A percentile compares a stretch with the other conserved stretches of the same genome.
phyloP scores from a whole-genome alignment of 2,113 vertebrate species.

The Merops nubicus region DNA sequence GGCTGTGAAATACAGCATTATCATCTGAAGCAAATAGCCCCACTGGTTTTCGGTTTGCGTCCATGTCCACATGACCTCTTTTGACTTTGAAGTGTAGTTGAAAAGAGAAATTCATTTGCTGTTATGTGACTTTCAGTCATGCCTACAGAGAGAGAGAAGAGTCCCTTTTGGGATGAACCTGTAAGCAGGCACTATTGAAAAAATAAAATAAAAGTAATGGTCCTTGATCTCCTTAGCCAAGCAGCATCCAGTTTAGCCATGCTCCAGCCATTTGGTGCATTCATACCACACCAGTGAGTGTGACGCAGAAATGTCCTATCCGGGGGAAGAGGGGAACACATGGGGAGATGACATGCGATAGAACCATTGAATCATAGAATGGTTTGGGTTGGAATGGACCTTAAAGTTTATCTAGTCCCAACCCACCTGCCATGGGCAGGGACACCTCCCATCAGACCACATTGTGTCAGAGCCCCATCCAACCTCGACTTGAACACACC shows the following conservation, averaged over 20 bases:
- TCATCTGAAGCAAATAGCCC: not conserved
- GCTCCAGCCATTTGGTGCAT: not conserved
- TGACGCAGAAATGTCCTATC: not conserved
- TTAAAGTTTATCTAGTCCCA: too few species aligned
- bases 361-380: too few species aligned
- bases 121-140: not conserved
- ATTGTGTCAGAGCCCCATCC: too few species aligned
- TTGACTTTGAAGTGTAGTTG: constrained; percentile 7
- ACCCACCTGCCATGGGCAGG: too few species aligned
- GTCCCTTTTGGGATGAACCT: not conserved
- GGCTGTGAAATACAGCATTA: constrained; percentile 13
- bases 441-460: too few species aligned
- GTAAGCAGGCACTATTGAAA: not conserved
- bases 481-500: too few species aligned
- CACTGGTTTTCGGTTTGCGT: not conserved
- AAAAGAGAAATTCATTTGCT: constrained; percentile 22
- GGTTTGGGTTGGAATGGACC: too few species aligned
- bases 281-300: rapidly evolving
- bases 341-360: rapidly evolving
- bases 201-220: not conserved
- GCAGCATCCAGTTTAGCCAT: not conserved
- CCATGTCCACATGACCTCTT: not conserved
- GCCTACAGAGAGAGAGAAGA: not conserved
- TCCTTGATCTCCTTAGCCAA: not conserved
- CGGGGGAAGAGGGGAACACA: not conserved